phyloP scores from a whole-genome alignment of 2,888 invertebrate genomes.

The Amiota communis region DNA sequence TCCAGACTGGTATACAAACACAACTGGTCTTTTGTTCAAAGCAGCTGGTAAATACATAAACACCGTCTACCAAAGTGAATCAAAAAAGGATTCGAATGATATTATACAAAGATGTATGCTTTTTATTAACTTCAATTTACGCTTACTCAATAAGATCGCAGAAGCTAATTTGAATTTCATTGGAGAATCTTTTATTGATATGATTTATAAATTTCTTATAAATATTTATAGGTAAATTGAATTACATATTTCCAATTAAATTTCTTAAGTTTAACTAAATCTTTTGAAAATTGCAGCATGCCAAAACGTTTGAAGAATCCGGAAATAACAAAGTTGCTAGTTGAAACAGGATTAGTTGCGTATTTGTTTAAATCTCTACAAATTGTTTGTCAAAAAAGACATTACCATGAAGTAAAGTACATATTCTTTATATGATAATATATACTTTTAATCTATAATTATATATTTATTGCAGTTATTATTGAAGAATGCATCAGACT shows the following conservation, averaged over 20 bases:
- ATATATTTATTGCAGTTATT: slow-evolving; percentile 44
- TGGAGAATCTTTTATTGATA: slow-evolving; percentile 39
- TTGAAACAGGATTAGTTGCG: no score
- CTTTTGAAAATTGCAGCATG: slow-evolving; percentile 36
- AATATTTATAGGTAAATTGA: slow-evolving; percentile 41
- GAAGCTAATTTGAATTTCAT: slow-evolving; percentile 57
- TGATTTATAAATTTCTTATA: slow-evolving; percentile 39
- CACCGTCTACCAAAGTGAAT: slow-evolving; percentile 39
- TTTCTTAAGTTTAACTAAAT: no score
- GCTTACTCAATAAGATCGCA: slow-evolving; percentile 49
- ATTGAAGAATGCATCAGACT: slow-evolving; percentile 12
- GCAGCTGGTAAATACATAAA: slow-evolving; percentile 47
- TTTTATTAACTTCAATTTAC: slow-evolving; percentile 51
- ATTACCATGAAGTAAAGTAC: slow-evolving; percentile 47
- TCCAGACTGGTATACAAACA: slow-evolving; percentile 49
- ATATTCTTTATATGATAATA: background rate
- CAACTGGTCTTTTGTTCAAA: slow-evolving; percentile 44
- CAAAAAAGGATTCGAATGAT: slow-evolving; percentile 39
- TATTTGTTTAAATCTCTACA: slow-evolving; percentile 41
- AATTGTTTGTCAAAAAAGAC: slow-evolving; percentile 46
- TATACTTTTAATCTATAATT: background rate
- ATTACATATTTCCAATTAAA: no score
- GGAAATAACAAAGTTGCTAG: slow-evolving; percentile 18
- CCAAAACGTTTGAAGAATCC: slow-evolving; percentile 19
- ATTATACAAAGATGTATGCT: slow-evolving; percentile 54